phyloP scores from a whole-genome alignment of 1,140 invertebrate species.

The Paraescarpia echinospica region DNA sequence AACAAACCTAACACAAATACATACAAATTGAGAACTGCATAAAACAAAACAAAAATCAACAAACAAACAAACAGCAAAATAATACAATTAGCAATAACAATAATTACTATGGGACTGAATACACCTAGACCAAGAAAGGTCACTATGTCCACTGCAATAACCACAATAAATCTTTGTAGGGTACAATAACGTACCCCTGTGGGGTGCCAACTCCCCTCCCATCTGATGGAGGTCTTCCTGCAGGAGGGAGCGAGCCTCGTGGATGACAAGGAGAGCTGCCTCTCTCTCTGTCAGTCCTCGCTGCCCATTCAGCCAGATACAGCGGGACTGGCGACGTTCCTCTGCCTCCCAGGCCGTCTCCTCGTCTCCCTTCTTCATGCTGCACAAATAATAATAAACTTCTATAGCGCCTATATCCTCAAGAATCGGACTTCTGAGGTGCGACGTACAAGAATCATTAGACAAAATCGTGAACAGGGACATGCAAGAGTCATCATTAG shows the following conservation, averaged over 20 bases:
- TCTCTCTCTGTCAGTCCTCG: constrained; percentile 78
- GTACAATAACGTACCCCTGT: background rate
- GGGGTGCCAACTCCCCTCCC: constrained; percentile 36
- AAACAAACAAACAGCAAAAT: no score
- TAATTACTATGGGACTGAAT: no score
- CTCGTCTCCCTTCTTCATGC: constrained; percentile 72
- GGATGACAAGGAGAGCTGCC: constrained; percentile 77
- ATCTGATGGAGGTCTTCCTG: constrained; percentile 50
- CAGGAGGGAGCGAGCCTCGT: constrained; percentile 70
- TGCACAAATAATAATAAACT: constrained; percentile 34
- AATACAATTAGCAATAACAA: no score
- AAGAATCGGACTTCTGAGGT: no score
- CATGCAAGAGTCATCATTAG: no score
- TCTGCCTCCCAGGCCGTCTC: constrained; percentile 71
- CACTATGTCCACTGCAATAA: background rate
- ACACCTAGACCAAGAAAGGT: no score
- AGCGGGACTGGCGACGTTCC: constrained; percentile 63
- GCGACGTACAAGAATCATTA: no score
- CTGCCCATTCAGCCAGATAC: constrained; percentile 80
- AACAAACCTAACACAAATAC: no score
- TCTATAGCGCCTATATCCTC: no score
- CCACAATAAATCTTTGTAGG: background rate
- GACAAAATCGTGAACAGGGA: no score
- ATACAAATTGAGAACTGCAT: no score
- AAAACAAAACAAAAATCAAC: no score